Evolutionary conservation across 2,888 invertebrate genomes (phyloP).

Genomic region (Ganaspis brasiliensis): DNA sequence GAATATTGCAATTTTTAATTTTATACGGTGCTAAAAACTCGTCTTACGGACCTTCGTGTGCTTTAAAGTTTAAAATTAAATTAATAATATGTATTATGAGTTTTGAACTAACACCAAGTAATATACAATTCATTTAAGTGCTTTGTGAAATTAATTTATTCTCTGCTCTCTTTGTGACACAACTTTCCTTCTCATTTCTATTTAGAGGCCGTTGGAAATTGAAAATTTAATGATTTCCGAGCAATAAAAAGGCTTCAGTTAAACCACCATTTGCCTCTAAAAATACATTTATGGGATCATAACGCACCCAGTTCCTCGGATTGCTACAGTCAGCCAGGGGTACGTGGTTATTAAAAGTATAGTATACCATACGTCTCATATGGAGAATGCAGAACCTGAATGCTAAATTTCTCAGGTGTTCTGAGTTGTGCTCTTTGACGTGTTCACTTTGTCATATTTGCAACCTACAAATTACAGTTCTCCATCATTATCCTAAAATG

Average conservation of each 20-base stretch:
- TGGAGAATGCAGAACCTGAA: slow-evolving; percentile 58
- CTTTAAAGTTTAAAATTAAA: no score
- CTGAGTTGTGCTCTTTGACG: slow-evolving; percentile 39
- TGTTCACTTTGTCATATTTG: slow-evolving; percentile 10
- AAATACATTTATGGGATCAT: slow-evolving; percentile 77
- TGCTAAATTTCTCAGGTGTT: slow-evolving; percentile 53
- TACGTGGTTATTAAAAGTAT: neutral
- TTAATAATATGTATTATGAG: no score
- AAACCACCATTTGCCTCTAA: slow-evolving; percentile 64
- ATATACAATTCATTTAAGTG: slow-evolving; percentile 1
- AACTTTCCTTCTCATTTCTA: slow-evolving; percentile 5
- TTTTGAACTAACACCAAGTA: neutral
- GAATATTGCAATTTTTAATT: neutral
- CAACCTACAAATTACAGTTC: slow-evolving; percentile 14
- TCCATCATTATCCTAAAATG: slow-evolving; percentile 7
- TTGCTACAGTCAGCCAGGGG: slow-evolving; percentile 14
- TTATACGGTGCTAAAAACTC: no score
- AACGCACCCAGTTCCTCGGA: slow-evolving; percentile 63
- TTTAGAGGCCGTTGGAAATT: slow-evolving; percentile 52
- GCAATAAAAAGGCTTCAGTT: slow-evolving; percentile 48
- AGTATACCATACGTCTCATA: slow-evolving; percentile 62
- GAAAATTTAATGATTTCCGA: slow-evolving; percentile 66
- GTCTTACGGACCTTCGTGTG: no score
- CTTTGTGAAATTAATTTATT: slow-evolving; percentile 22
- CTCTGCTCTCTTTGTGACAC: neutral